These are phyloP conservation scores for Raillietiella orientalis DNA, from an alignment of 2,888 invertebrate genomes.

Conservation along the genomic window DNA sequence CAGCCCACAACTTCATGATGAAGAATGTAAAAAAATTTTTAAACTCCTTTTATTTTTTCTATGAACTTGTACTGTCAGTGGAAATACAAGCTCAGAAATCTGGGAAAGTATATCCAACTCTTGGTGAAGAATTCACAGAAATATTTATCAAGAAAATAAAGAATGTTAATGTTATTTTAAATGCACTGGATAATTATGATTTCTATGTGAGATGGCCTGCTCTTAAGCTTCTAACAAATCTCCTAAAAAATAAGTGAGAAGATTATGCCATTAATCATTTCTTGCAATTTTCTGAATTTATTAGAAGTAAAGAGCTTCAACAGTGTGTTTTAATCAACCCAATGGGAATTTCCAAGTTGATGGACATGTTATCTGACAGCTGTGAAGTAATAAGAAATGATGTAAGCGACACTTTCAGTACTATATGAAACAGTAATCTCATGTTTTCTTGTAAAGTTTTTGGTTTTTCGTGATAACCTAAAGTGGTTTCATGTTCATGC, in stretches of 20 bases:
- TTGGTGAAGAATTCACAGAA: constrained; percentile 81
- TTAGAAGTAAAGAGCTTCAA: constrained; percentile 47
- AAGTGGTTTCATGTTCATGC: no score
- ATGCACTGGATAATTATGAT: constrained; percentile 73
- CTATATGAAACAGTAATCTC: no score
- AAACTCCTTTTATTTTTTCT: neutral
- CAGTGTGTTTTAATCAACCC: constrained; percentile 59
- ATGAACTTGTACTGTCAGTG: neutral
- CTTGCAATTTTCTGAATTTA: constrained; percentile 1
- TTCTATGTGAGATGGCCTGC: constrained; percentile 71
- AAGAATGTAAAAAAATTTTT: constrained; percentile 21
- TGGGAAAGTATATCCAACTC: no score
- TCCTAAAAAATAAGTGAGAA: constrained; percentile 32
- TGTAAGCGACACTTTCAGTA: constrained; percentile 17
- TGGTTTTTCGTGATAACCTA: no score
- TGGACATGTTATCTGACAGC: constrained; percentile 76
- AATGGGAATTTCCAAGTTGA: constrained; percentile 89
- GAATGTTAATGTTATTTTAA: constrained; percentile 44
- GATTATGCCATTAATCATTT: neutral
- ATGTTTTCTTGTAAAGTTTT: no score
- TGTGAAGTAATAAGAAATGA: constrained; percentile 87
- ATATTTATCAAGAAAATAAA: constrained; percentile 75
- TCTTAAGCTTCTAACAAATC: constrained; percentile 53
- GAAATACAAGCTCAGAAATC: no score
- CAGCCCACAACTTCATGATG: constrained; percentile 40